A percentile compares a stretch with the other conserved stretches of the same genome.
phyloP scores from a whole-genome alignment of 2,113 vertebrate species.

The Campylomormyrus numenius region DNA sequence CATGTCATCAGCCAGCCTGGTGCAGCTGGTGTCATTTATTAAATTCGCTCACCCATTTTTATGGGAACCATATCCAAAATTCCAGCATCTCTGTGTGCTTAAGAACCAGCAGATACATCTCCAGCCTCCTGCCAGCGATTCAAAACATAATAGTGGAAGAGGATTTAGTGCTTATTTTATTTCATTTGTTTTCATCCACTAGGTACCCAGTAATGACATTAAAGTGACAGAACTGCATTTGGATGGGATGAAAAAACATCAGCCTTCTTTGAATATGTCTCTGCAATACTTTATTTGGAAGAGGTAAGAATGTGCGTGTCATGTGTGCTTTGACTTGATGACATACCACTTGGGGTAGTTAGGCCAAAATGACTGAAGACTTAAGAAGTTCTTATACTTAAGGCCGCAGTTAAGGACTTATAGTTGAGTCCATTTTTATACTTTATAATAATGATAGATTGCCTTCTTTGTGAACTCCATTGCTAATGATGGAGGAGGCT shows the following conservation, averaged over 20 bases:
- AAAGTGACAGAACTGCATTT: background rate
- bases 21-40: background rate
- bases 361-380: background rate
- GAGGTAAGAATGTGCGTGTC: background rate
- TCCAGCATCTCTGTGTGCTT: background rate
- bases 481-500: background rate
- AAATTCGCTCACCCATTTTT: background rate
- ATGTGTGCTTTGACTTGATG: background rate
- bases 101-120: background rate
- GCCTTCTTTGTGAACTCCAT: background rate
- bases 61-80: background rate
- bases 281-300: background rate
- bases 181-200: conserved; percentile 7
- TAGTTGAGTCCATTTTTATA: background rate
- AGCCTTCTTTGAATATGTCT: background rate
- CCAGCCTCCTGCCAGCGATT: background rate
- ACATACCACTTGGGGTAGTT: background rate
- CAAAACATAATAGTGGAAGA: background rate
- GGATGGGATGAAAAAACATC: background rate
- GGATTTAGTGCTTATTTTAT: conserved; percentile 15
- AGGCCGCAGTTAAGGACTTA: background rate
- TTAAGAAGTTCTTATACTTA: background rate
- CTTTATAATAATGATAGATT: background rate
- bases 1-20: background rate
- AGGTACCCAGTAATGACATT: background rate